phyloP scores from a whole-genome alignment of 2,888 invertebrate species.

The Aspidapion aeneum region DNA sequence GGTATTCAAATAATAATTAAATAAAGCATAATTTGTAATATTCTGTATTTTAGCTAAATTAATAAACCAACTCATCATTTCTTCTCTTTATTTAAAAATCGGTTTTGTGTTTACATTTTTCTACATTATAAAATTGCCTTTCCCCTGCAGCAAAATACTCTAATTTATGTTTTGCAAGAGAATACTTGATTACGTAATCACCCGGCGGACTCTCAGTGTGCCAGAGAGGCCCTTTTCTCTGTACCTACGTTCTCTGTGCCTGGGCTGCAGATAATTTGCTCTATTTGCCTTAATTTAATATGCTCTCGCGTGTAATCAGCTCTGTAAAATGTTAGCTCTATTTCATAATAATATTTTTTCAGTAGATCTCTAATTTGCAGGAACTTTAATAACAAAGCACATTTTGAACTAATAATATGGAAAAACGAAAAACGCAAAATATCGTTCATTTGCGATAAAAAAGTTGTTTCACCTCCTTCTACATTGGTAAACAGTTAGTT shows the following conservation, averaged over 20 bases:
- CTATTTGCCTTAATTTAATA: background rate
- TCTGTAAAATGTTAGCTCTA: background rate
- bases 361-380: background rate
- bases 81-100: no score
- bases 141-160: background rate
- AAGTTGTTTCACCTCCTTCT: no score
- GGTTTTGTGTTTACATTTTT: no score
- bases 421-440: no score
- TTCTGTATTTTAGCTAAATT: no score
- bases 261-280: background rate
- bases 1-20: no score
- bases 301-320: background rate
- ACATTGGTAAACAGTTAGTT: no score
- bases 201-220: background rate
- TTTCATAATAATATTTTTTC: background rate
- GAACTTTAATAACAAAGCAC: no score
- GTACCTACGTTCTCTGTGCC: background rate
- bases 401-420: no score
- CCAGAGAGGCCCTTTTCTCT: background rate
- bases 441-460: no score
- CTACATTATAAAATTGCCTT: background rate
- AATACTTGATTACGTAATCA: background rate
- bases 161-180: background rate
- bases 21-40: no score
- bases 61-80: no score